A percentile compares a stretch with the other conserved stretches of the same genome.
phyloP scores from a whole-genome alignment of 2,113 vertebrate species.

The Sylvietta virens region DNA sequence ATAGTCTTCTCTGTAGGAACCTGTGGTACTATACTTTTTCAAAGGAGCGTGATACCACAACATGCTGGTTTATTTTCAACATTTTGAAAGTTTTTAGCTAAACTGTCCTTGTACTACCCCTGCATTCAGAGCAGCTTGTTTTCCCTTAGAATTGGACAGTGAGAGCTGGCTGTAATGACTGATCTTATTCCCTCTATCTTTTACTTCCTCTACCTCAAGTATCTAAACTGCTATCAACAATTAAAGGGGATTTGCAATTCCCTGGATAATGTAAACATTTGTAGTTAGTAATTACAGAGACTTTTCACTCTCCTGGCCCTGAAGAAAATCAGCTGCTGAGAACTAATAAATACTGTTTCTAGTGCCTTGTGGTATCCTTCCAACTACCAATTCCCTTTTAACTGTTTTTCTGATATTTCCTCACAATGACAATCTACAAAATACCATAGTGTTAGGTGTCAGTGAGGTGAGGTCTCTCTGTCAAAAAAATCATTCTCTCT shows the following conservation, averaged over 20 bases:
- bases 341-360: background rate
- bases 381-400: background rate
- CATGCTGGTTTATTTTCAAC: background rate
- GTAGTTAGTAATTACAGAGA: background rate
- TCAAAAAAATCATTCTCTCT: background rate
- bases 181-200: background rate
- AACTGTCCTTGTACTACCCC: background rate
- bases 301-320: background rate
- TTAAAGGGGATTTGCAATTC: conserved; percentile 8
- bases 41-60: background rate
- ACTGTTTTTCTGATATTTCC: background rate
- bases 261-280: background rate
- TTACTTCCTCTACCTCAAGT: background rate
- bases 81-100: background rate
- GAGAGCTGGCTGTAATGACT: background rate
- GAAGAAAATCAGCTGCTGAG: background rate
- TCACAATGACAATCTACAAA: background rate
- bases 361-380: background rate
- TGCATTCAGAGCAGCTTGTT: background rate
- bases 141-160: background rate
- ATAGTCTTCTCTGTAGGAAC: background rate
- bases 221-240: background rate
- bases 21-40: background rate
- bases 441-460: background rate
- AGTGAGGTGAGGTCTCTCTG: background rate